Evolutionary conservation across 2,888 invertebrate genomes (phyloP), one percentile per base, ranked within the genome.

Genomic region (Polyploca ridens): DNA sequence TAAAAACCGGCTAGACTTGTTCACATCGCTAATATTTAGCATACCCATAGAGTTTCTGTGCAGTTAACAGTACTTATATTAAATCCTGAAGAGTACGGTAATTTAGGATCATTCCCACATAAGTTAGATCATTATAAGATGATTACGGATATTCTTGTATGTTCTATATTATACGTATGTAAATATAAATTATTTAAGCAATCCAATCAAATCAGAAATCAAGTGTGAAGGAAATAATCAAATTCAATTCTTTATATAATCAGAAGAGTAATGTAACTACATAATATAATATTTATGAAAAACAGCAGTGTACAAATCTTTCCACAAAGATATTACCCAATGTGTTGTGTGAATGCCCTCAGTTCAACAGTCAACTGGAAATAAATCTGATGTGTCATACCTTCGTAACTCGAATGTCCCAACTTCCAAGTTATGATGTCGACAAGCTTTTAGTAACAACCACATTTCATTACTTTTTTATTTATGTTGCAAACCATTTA

Each of bases 381-480:
- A 76, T 75, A 76, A 78, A 77, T 72, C 65, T 63, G 70, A 69
- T 73, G 72, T 76, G 73, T 70, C 71, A 73, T 69, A 71, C 73
- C 69, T 71, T 68, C 71, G 69, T 63, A 62, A 65, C 57, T 66
- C 64, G 64, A 62, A 64, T 63, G 41, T 63, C 65, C 64, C 58
- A 62, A 64, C 57, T 64, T 62, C 61, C 54, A 54, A 19, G 54
- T 54, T 19, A 54, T 19, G 54, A 10, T 54, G 71, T 64, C 63
- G 62, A 63, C 68, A 65, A 66, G 69, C 67, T 73, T 75, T 74
- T 66, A 63, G 62, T 69, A 54, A 54, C 54, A 76, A 74, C 69
- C 72, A 77, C 66, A 72, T 77, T 79, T 78, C 64, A 78, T 78
- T 80, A 77, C 67, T 64, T 71, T 75, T 75, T 74, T 79, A 72